These are phyloP conservation scores for Patella ulyssiponensis DNA, from an alignment of 2,888 invertebrate species.

Conservation along the genomic window DNA sequence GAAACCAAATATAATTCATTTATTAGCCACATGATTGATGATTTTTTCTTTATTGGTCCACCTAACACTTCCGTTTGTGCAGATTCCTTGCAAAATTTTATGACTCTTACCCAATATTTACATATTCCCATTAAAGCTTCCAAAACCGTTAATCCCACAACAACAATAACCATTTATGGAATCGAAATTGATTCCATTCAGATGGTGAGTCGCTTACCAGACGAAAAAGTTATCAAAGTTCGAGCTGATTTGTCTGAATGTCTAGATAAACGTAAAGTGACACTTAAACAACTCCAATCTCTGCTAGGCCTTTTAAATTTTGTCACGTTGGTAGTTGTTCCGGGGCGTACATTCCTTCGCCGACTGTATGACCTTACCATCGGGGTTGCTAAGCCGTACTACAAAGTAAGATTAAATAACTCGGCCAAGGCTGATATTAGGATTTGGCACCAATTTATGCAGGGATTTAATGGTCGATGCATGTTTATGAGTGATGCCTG, in stretches of 20 bases:
- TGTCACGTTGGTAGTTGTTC: background rate
- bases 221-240: background rate
- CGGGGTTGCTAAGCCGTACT: background rate
- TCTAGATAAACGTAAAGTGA: background rate
- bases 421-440: background rate
- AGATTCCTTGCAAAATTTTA: background rate
- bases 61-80: background rate
- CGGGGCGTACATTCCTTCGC: background rate
- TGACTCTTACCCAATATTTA: background rate
- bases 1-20: background rate
- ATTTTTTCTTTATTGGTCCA: background rate
- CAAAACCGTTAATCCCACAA: background rate
- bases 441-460: background rate
- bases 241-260: background rate
- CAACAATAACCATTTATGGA: background rate
- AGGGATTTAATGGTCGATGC: background rate
- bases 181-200: background rate
- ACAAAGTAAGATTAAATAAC: background rate
- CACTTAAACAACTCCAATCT: background rate
- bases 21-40: background rate
- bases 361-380: background rate
- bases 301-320: background rate
- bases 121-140: background rate
- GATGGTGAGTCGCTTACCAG: background rate
- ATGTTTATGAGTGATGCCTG: conserved; percentile 8